Percentiles rank a stretch among this genome's conserved stretches.
These are phyloP conservation scores for Polydrusus pterygomalis DNA, from an alignment of 2,888 invertebrate genomes.

Conservation along the genomic window DNA sequence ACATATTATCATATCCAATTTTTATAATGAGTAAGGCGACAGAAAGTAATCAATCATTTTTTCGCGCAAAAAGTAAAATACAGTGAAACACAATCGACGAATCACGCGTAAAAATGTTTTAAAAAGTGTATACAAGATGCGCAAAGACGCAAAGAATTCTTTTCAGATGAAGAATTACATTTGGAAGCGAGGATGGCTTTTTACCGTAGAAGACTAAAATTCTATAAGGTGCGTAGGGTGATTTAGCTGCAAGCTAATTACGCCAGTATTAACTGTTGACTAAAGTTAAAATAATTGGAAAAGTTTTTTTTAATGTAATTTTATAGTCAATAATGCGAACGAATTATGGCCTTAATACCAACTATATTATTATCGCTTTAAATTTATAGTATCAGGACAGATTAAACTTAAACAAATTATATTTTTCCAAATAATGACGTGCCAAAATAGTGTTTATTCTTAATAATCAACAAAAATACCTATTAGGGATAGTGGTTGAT, in stretches of 20 bases:
- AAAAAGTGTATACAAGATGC: conserved; percentile 4
- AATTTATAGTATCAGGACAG: neutral
- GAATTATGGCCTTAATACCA: no score
- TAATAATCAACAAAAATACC: neutral
- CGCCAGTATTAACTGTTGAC: no score
- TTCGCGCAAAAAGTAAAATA: conserved; percentile 7
- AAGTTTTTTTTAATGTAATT: no score
- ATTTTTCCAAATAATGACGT: neutral
- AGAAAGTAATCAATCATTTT: conserved; percentile 30
- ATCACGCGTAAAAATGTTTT: neutral
- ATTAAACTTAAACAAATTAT: neutral
- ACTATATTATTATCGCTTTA: neutral
- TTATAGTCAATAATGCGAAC: no score
- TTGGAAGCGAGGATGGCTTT: conserved; percentile 21
- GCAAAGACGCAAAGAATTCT: neutral
- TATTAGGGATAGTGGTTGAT: neutral
- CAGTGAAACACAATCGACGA: neutral
- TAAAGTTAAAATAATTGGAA: no score
- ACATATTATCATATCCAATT: neutral
- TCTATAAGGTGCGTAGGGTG: conserved; percentile 19
- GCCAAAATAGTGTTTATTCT: neutral
- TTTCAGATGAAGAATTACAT: neutral
- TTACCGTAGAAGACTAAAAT: conserved; percentile 18
- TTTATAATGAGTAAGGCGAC: conserved; percentile 15
- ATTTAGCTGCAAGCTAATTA: no score